phyloP scores from a whole-genome alignment of 2,797 vertebrate species.

The Myotis pilosus region DNA sequence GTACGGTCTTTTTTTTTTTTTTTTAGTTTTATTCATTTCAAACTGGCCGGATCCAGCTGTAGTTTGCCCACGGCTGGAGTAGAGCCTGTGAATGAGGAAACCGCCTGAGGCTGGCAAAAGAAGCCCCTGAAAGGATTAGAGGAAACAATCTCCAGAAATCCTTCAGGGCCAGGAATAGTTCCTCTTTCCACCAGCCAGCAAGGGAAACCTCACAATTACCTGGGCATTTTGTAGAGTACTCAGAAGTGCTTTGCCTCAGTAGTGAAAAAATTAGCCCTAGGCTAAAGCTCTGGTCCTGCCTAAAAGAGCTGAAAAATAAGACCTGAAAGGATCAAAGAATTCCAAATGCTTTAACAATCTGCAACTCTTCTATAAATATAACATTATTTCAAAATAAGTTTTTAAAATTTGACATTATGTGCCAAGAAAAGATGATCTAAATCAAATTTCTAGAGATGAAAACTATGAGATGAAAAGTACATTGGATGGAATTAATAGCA shows the following conservation, averaged over 20 bases:
- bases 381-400: neutral
- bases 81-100: neutral
- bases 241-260: neutral
- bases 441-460: neutral
- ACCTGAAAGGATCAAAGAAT: neutral
- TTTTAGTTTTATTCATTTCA: no score
- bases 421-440: neutral
- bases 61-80: no score
- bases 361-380: neutral
- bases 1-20: no score
- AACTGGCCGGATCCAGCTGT: no score
- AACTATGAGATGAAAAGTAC: neutral
- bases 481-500: neutral
- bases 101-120: neutral
- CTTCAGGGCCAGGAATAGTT: neutral
- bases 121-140: neutral
- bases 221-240: neutral
- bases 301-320: neutral
- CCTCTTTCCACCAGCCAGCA: neutral
- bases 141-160: neutral
- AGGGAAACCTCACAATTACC: neutral
- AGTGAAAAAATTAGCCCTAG: neutral
- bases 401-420: neutral
- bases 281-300: neutral
- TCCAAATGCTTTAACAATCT: neutral